Evolutionary conservation across 2,888 invertebrate genomes (phyloP).

Genomic region (Epiblema foenella): DNA sequence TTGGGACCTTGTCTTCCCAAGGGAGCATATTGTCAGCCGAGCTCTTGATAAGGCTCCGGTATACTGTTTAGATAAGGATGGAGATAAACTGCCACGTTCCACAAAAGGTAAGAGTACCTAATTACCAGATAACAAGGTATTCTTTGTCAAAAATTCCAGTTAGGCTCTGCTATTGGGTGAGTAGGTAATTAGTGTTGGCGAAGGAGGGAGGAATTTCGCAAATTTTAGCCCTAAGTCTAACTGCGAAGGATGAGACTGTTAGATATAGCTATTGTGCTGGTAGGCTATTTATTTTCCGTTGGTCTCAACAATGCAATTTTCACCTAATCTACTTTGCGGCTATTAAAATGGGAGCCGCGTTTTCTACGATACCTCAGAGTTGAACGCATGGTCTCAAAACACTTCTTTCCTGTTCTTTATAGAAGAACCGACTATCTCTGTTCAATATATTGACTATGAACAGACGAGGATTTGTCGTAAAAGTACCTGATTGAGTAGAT

Average conservation of each 20-base stretch:
- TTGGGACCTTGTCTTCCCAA: constrained; percentile 1
- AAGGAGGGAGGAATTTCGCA: neutral
- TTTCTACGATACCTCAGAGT: no score
- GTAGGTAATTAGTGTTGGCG: constrained; percentile 25
- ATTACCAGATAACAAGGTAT: constrained; percentile 29
- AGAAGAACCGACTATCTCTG: neutral
- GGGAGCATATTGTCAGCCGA: constrained; percentile 26
- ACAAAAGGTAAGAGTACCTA: constrained; percentile 32
- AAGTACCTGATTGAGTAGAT: no score
- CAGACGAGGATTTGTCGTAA: no score
- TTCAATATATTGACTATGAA: no score
- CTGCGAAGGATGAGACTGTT: neutral
- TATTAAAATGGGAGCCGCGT: no score
- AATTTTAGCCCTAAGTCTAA: constrained; percentile 1
- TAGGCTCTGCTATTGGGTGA: constrained; percentile 28
- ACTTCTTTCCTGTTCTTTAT: neutral
- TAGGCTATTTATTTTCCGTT: neutral
- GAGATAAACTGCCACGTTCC: constrained; percentile 26
- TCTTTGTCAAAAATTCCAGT: constrained; percentile 27
- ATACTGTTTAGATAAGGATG: constrained; percentile 28
- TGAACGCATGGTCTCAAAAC: no score
- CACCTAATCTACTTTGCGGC: neutral
- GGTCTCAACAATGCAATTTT: neutral
- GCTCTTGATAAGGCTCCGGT: constrained; percentile 13
- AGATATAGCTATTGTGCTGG: neutral